Conservation (phyloP, 2,113 vertebrate genomes). For the Oryzias celebensis region DNA sequence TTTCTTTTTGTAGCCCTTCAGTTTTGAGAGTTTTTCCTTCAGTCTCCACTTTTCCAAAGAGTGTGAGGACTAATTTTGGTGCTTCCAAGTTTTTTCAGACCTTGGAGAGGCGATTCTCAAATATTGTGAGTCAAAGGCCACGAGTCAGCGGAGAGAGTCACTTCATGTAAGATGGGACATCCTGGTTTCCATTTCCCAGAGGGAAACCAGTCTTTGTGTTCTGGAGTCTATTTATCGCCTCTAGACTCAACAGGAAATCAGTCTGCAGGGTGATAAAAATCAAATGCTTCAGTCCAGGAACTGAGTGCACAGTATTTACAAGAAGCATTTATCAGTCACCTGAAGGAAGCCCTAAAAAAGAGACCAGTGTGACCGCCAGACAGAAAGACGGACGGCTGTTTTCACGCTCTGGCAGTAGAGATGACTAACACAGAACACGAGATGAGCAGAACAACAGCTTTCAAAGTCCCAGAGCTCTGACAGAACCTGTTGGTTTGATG, state of each 20-base stretch:
- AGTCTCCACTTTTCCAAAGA: no score
- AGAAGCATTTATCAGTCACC: no score
- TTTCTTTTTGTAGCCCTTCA: no score
- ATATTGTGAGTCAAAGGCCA: constrained; percentile 64
- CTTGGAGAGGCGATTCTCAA: constrained; percentile 50
- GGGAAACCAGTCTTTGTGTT: constrained; percentile 50
- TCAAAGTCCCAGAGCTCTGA: no score
- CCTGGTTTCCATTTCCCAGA: constrained; percentile 45
- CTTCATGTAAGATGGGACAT: constrained; percentile 52
- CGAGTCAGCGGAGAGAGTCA: constrained; percentile 39
- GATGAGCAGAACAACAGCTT: no score
- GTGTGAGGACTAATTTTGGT: constrained; percentile 68
- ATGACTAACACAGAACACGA: no score
- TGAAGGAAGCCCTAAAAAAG: no score
- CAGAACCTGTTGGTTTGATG: no score
- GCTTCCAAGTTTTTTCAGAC: constrained; percentile 31
- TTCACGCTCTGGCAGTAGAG: no score
- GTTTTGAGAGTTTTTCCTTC: no score
- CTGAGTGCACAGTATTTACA: not conserved
- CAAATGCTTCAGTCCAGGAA: constrained; percentile 9
- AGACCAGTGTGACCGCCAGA: no score
- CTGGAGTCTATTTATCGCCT: constrained; percentile 18
- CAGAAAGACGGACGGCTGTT: no score
- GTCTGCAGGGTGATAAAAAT: constrained; percentile 38
- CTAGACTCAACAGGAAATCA: constrained; percentile 58